phyloP scores from a whole-genome alignment of 92 coral and sea anemone genomes.

The Epizoanthus stellaris region DNA sequence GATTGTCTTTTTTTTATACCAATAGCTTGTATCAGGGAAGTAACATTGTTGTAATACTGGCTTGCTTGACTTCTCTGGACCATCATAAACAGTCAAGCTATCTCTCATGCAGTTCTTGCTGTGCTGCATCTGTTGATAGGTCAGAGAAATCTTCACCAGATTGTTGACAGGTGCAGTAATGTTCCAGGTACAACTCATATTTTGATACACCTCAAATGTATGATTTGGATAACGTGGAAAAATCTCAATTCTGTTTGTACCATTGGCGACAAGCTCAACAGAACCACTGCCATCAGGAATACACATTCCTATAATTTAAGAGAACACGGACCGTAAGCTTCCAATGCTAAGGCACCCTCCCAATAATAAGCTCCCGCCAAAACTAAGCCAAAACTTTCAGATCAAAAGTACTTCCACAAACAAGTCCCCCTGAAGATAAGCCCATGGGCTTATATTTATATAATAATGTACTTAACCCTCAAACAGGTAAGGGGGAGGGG shows the following conservation, averaged over 20 bases:
- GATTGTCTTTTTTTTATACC: not conserved
- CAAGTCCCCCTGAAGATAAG: too few relatives aligned
- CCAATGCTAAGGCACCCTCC: too few relatives aligned
- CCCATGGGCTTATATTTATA: too few relatives aligned
- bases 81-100: not conserved
- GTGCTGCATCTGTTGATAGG: not conserved
- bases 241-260: not conserved
- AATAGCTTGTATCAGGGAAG: not conserved
- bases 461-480: too few relatives aligned
- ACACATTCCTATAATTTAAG: constrained; percentile 4
- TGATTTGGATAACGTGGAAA: not conserved
- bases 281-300: not conserved
- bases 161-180: constrained; percentile 17
- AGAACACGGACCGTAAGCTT: too few relatives aligned
- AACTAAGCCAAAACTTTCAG: too few relatives aligned
- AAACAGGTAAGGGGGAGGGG: too few relatives aligned
- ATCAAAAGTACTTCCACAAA: too few relatives aligned
- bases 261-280: constrained; percentile 21
- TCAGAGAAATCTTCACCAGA: constrained; percentile 27
- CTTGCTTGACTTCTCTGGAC: not conserved
- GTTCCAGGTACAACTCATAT: constrained; percentile 30
- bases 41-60: not conserved
- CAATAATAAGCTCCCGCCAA: too few relatives aligned
- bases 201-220: not conserved
- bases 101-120: not conserved